Base-by-base conservation (phyloP, 2,113 vertebrate genomes). In the Aldabrachelys gigantea region DNA sequence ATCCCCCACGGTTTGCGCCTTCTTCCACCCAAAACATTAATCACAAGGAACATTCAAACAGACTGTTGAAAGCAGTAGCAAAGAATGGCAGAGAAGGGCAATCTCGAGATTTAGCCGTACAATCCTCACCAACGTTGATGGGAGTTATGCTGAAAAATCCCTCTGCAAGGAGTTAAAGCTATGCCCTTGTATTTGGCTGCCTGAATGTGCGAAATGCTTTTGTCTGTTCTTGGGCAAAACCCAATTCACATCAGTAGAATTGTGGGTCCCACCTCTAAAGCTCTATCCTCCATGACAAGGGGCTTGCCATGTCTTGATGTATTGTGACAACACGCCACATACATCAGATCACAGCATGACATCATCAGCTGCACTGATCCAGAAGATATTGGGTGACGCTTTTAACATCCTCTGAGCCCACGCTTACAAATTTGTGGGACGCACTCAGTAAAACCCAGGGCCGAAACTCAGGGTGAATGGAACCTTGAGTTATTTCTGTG, bases 1-100 rank as follows among this genome's bases (percentile, higher is more conserved):
- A 13, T 24, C 75, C 75, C 14, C 10, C 22, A 3, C 24, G 14
- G 24, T 24, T 16, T 5, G 27, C 31, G 44, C 1, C 85, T 85
- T 84, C 80, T 72, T 76, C 47, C 27, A 87, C 13, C 6, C 21
- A 10, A 19, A 72, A 21, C 41, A 38, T 80, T 83, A 91, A 29
- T 25, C 24, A 44, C 4, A 16, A 78, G 92, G 57, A 96, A 86
- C 65, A 78, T 50, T 80, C 62, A 91, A 95, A 83, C 2, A 75
- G 24, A 85, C 89, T 41, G 86, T 93, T 82, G 89, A 94, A 94
- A 94, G 81, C 31, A 86, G 10, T 22, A 81, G 59, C 76, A 57
- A 21, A 11, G 44, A n/a, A 84, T 49, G 50, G 3, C 5, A 89
- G 41, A 59, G 65, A 85, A 41, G 31, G 44, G 87, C 35, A 29